Conservation (phyloP, 2,797 vertebrate genomes). For the Denticeps clupeoides region DNA sequence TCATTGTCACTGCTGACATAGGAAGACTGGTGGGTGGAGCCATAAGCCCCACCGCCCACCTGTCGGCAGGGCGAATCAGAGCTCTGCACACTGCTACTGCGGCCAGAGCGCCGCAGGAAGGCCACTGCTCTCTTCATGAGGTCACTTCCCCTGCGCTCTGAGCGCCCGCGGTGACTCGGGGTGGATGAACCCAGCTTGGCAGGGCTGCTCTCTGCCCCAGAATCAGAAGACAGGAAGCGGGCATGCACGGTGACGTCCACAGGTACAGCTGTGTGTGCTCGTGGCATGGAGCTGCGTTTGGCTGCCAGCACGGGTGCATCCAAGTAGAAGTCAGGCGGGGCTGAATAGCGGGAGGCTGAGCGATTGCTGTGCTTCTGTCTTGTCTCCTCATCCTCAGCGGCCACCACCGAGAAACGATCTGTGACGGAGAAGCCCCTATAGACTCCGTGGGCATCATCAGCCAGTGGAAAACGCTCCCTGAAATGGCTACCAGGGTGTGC, state of each 20-base stretch:
- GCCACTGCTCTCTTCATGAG: constrained; percentile 83
- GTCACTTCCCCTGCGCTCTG: constrained; percentile 70
- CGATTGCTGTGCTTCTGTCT: constrained; percentile 62
- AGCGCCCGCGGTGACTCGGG: constrained; percentile 45
- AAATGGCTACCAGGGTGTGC: constrained; percentile 41
- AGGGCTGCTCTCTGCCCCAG: constrained; percentile 67
- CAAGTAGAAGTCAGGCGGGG: constrained; percentile 85
- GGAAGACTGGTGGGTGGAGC: constrained; percentile 73
- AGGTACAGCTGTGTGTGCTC: constrained; percentile 66
- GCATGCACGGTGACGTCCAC: constrained; percentile 64
- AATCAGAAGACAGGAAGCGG: constrained; percentile 76
- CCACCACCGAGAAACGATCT: constrained; percentile 86
- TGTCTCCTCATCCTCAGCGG: constrained; percentile 71
- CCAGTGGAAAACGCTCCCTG: too few species aligned
- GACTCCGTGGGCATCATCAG: too few species aligned
- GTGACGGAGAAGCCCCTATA: constrained; percentile 61
- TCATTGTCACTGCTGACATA: constrained; percentile 96
- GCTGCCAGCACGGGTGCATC: constrained; percentile 66
- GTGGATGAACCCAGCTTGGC: constrained; percentile 51
- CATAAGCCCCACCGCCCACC: constrained; percentile 59
- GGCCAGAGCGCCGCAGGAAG: constrained; percentile 77
- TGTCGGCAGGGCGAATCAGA: constrained; percentile 68
- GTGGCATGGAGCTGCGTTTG: constrained; percentile 60
- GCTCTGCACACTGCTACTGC: constrained; percentile 66
- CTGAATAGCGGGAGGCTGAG: constrained; percentile 66